Percentiles rank a stretch among this genome's conserved stretches.
These are phyloP conservation scores for Cynaeus angustus DNA, from an alignment of 2,888 invertebrate species.

Conservation along the genomic window DNA sequence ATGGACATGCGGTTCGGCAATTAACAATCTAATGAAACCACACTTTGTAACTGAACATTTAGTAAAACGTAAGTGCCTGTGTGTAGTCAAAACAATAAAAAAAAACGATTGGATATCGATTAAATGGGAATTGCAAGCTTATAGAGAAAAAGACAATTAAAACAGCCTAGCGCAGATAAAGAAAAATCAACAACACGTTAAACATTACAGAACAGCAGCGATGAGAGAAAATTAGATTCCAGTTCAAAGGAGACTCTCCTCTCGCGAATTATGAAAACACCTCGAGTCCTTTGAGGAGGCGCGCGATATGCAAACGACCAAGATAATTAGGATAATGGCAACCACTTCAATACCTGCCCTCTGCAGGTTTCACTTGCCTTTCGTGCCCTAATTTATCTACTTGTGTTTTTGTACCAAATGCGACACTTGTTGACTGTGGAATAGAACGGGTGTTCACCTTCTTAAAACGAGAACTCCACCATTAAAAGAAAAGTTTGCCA, in stretches of 20 bases:
- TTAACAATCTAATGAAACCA: constrained; percentile 13
- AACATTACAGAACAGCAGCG: constrained; percentile 60
- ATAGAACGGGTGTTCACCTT: no score
- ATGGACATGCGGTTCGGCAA: constrained; percentile 8
- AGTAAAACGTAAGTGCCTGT: background rate
- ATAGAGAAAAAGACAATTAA: constrained; percentile 52
- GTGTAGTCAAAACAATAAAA: constrained; percentile 1
- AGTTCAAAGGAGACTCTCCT: constrained; percentile 70
- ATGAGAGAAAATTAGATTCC: constrained; percentile 71
- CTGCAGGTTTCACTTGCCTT: constrained; percentile 51
- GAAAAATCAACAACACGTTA: constrained; percentile 64
- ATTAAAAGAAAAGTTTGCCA: background rate
- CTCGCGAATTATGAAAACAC: constrained; percentile 72
- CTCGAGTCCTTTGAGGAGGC: constrained; percentile 70
- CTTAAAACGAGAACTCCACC: background rate
- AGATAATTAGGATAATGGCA: constrained; percentile 72
- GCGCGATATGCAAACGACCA: constrained; percentile 72
- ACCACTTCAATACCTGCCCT: constrained; percentile 68
- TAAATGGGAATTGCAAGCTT: background rate
- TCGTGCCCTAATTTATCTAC: constrained; percentile 57
- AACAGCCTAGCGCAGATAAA: constrained; percentile 55
- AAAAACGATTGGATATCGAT: constrained; percentile 22
- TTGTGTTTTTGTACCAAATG: constrained; percentile 48
- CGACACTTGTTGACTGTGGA: constrained; percentile 53
- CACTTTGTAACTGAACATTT: background rate